Evolutionary conservation across 2,888 invertebrate species (phyloP).

Genomic region (Pinctada fucata): DNA sequence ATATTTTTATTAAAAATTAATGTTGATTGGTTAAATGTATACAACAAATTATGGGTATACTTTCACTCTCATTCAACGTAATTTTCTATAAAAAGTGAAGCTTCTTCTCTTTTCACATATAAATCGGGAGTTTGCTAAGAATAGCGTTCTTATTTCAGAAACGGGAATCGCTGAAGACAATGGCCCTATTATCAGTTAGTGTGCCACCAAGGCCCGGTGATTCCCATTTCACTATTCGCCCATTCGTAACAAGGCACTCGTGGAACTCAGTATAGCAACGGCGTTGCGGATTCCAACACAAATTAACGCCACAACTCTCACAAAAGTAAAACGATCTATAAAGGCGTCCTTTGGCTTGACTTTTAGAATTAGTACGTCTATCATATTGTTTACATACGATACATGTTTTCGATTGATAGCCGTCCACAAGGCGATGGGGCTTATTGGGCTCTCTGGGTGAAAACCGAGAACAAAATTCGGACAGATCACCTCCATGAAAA

Average conservation of each 20-base stretch:
- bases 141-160: no score
- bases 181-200: no score
- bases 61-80: no score
- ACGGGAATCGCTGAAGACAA: no score
- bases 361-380: constrained; percentile 11
- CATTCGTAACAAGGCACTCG: constrained; percentile 14
- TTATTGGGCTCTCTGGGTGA: neutral
- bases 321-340: constrained; percentile 20
- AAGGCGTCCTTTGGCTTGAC: constrained; percentile 2
- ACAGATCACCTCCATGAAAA: no score
- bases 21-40: no score
- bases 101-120: no score
- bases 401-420: constrained; percentile 15
- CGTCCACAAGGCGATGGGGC: constrained; percentile 9
- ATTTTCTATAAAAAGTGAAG: no score
- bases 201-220: neutral
- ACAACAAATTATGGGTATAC: no score
- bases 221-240: constrained; percentile 12
- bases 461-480: no score
- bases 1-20: no score
- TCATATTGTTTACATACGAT: constrained; percentile 17
- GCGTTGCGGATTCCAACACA: constrained; percentile 20
- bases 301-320: constrained; percentile 14
- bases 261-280: constrained; percentile 30
- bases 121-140: no score